These are phyloP conservation scores for Gastrophryne carolinensis DNA, from an alignment of 2,797 vertebrate genomes.

Conservation along the genomic window DNA sequence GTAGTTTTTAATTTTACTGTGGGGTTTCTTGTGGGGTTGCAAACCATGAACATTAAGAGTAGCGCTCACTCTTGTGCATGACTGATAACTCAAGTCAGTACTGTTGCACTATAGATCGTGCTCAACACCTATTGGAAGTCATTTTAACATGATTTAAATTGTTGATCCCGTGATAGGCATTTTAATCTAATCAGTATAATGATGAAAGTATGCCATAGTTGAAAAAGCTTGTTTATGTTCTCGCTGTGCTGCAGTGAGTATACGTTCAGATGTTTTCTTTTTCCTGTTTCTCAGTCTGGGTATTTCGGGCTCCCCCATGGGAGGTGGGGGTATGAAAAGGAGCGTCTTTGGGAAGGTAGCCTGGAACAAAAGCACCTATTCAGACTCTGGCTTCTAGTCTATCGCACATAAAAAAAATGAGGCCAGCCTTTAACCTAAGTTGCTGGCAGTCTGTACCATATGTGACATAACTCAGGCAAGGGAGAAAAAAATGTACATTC, in stretches of 20 bases:
- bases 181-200: slow-evolving; percentile 4
- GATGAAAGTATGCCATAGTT: slow-evolving; percentile 12
- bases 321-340: slow-evolving; percentile 55
- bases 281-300: slow-evolving; percentile 40
- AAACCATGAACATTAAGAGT: no score
- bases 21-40: no score
- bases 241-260: slow-evolving; percentile 13
- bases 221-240: slow-evolving; percentile 27
- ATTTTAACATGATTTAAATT: no score
- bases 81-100: no score
- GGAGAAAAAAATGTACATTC: slow-evolving; percentile 49
- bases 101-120: no score
- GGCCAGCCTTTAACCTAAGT: slow-evolving; percentile 49
- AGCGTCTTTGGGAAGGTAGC: slow-evolving; percentile 54
- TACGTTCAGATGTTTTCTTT: slow-evolving; percentile 45
- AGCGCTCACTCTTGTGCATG: no score
- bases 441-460: slow-evolving; percentile 51
- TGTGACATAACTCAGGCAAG: slow-evolving; percentile 52
- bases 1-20: no score
- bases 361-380: slow-evolving; percentile 58
- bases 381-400: slow-evolving; percentile 47
- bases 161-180: no score
- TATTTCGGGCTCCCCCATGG: slow-evolving; percentile 40
- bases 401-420: slow-evolving; percentile 37
- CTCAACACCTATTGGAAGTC: no score